Base-by-base conservation (phyloP, 2,113 vertebrate genomes). In the Amphilophus citrinellus region DNA sequence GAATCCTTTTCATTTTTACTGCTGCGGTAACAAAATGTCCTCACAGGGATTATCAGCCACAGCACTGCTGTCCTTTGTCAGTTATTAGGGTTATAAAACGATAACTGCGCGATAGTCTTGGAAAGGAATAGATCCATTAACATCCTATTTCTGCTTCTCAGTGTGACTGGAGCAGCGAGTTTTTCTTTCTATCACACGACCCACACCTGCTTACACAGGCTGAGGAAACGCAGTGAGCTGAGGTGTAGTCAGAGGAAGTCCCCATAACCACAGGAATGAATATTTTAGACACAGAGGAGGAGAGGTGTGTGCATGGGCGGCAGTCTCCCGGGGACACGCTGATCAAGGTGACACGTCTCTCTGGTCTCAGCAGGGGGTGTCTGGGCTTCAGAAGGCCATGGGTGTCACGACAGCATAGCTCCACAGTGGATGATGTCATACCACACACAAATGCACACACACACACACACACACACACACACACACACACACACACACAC, bases 311-410 rank as follows among this genome's bases (percentile, higher is more conserved):
- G 76, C 76, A 58, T 53, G 22, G 42, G 56, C 2, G 76, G 13
- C 63, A 73, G 84, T 90, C 80, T 89, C 75, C 39, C 1, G 22
- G 79, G 88, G 86, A 86, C 80, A 87, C 80, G 42, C 76, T 77
- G 82, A 92, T 90, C 87, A 92, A 91, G 92, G 91, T 89, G 92
- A 93, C 92, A 91, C 44, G 66, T 88, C 89, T 86, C 84, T 89
- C 76, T 71, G 89, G 83, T 82, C 89, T 92, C 93, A 61, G 88
- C 81, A 5, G 93, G 93, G 80, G 91, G 93, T 89, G 89, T 92
- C 93, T 90, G 91, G 83, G 56, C 65, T 85, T 79, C 75, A 86
- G 91, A 90, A 93, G 93, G 93, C 90, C 92, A 93, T 5, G 79
- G 66, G 87, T 92, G 91, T 93, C 88, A 90, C 32, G 10, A 83